Conservation (phyloP, 1,140 invertebrate species). For the Alviniconcha marisindica region DNA sequence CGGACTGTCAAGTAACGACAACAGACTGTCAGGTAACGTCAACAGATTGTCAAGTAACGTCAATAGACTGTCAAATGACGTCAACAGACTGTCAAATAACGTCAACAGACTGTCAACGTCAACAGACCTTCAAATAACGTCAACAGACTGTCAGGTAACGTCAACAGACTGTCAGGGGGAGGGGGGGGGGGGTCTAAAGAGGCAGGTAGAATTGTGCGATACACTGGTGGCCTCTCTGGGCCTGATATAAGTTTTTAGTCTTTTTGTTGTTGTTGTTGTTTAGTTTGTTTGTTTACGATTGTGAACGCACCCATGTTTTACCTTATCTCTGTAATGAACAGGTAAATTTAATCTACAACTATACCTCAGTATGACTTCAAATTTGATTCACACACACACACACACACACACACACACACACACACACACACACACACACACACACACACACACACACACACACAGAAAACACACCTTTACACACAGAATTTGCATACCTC, state of each 20-base stretch:
- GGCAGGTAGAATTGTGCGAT: background rate
- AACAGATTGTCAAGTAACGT: too few relatives aligned
- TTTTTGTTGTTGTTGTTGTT: background rate
- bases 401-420: background rate
- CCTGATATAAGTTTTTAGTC: too few relatives aligned
- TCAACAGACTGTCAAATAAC: too few relatives aligned
- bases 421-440: background rate
- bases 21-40: too few relatives aligned
- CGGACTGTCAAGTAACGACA: too few relatives aligned
- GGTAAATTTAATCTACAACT: background rate
- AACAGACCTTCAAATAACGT: too few relatives aligned
- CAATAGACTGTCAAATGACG: too few relatives aligned
- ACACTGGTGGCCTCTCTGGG: background rate
- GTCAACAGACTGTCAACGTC: too few relatives aligned
- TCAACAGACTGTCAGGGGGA: too few relatives aligned
- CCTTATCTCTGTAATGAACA: background rate
- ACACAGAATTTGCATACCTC: too few relatives aligned
- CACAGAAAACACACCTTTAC: background rate
- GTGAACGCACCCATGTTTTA: background rate
- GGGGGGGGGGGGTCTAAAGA: too few relatives aligned
- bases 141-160: too few relatives aligned
- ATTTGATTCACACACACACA: constrained; percentile 4
- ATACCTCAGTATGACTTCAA: background rate
- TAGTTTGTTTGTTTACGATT: background rate
- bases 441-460: background rate